These are phyloP conservation scores for Volucella bombylans DNA, from an alignment of 2,888 invertebrate genomes.

Conservation along the genomic window DNA sequence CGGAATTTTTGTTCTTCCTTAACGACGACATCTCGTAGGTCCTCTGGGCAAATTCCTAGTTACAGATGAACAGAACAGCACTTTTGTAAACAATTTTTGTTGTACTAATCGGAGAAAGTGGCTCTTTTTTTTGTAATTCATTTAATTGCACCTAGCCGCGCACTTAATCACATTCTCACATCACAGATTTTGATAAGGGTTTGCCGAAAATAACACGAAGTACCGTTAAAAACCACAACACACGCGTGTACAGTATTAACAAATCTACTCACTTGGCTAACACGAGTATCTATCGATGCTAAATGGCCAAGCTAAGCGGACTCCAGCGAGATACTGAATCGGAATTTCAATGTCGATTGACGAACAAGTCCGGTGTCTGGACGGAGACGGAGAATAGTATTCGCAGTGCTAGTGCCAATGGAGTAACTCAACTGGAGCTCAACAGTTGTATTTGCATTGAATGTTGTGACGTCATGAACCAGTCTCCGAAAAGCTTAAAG, in stretches of 20 bases:
- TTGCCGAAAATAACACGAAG: slow-evolving; percentile 18
- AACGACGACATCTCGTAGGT: slow-evolving; percentile 47
- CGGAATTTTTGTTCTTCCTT: slow-evolving; percentile 61
- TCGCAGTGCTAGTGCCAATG: too few species aligned
- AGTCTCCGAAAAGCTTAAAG: slow-evolving; percentile 39
- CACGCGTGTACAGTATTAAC: slow-evolving; percentile 4
- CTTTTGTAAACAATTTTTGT: slow-evolving; percentile 15
- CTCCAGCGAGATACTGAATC: slow-evolving; percentile 49
- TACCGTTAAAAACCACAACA: background rate
- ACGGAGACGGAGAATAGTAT: background rate
- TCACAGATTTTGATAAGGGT: slow-evolving; percentile 34
- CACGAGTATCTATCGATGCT: background rate
- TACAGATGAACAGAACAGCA: background rate
- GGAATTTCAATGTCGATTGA: slow-evolving; percentile 35
- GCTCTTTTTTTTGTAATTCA: background rate
- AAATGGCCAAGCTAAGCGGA: slow-evolving; percentile 45
- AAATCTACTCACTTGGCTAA: too few species aligned
- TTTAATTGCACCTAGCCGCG: slow-evolving; percentile 16
- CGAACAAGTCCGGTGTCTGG: slow-evolving; percentile 35
- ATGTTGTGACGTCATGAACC: slow-evolving; percentile 43
- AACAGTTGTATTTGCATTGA: slow-evolving; percentile 49
- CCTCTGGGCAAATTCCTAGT: background rate
- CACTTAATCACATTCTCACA: slow-evolving; percentile 46
- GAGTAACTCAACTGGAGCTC: background rate
- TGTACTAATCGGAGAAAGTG: slow-evolving; percentile 8